phyloP scores from a whole-genome alignment of 1,140 invertebrate species.

The Micrasema minimum region DNA sequence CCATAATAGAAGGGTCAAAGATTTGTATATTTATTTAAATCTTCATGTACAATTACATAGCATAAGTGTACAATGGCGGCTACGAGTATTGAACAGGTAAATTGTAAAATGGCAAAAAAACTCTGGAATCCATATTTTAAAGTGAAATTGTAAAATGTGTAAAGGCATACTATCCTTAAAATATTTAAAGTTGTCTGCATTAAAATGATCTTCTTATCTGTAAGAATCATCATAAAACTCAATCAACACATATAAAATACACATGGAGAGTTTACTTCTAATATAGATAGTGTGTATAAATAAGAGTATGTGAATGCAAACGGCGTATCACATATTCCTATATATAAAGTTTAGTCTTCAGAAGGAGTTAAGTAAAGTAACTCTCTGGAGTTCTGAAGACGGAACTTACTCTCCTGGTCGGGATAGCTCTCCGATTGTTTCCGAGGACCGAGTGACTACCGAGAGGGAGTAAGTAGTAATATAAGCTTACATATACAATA shows the following conservation, averaged over 20 bases:
- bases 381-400: conserved; percentile 2
- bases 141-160: too few relatives aligned
- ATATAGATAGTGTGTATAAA: conserved; percentile 15
- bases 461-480: neutral
- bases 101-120: too few relatives aligned
- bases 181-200: too few relatives aligned
- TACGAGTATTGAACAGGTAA: too few relatives aligned
- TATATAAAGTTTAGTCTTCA: conserved; percentile 12
- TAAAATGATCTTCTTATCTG: too few relatives aligned
- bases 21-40: too few relatives aligned
- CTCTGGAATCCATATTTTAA: too few relatives aligned
- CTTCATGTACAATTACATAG: too few relatives aligned
- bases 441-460: neutral
- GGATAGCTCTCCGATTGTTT: neutral
- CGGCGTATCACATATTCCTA: too few relatives aligned
- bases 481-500: conserved; percentile 32
- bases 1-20: too few relatives aligned
- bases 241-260: conserved; percentile 27
- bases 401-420: neutral
- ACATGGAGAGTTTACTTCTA: conserved; percentile 18
- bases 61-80: too few relatives aligned
- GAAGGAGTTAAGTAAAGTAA: conserved; percentile 16
- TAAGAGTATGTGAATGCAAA: conserved; percentile 1
- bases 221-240: conserved; percentile 12
- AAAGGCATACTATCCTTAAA: too few relatives aligned